These are phyloP conservation scores for Genyomyrus donnyi DNA, from an alignment of 2,113 vertebrate species.

Conservation along the genomic window DNA sequence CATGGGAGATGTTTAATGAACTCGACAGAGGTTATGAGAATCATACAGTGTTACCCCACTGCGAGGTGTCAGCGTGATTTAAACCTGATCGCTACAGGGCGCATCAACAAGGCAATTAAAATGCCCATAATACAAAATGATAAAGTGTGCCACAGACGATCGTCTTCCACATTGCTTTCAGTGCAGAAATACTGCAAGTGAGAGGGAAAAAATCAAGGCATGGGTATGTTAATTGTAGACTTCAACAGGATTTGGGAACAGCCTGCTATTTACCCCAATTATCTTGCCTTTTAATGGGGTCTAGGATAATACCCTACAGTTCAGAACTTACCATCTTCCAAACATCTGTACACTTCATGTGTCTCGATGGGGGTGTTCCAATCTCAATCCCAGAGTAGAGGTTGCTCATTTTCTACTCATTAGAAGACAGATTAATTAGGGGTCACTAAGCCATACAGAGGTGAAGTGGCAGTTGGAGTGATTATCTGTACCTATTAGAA, in stretches of 20 bases:
- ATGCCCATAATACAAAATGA: not conserved
- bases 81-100: not conserved
- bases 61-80: not conserved
- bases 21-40: not conserved
- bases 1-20: not conserved
- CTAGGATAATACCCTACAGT: constrained; percentile 5
- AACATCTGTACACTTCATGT: constrained; percentile 12
- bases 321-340: not conserved
- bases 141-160: not conserved
- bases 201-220: not conserved
- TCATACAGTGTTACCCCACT: not conserved
- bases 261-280: constrained; percentile 14
- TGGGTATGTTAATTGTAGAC: constrained; percentile 5
- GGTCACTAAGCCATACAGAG: constrained; percentile 6
- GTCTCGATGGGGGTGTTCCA: not conserved
- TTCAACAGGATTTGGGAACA: not conserved
- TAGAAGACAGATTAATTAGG: constrained; percentile 15
- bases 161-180: not conserved
- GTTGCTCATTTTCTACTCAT: constrained; percentile 9
- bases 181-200: not conserved
- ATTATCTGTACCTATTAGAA: not conserved
- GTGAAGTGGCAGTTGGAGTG: constrained; percentile 9
- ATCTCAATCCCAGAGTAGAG: constrained; percentile 5
- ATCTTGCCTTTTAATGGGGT: constrained; percentile 15
- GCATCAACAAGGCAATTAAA: constrained; percentile 6